A percentile compares a stretch with the other conserved stretches of the same genome.
Conservation (phyloP, 2,888 invertebrate genomes). For the Lochmaea capreae region DNA sequence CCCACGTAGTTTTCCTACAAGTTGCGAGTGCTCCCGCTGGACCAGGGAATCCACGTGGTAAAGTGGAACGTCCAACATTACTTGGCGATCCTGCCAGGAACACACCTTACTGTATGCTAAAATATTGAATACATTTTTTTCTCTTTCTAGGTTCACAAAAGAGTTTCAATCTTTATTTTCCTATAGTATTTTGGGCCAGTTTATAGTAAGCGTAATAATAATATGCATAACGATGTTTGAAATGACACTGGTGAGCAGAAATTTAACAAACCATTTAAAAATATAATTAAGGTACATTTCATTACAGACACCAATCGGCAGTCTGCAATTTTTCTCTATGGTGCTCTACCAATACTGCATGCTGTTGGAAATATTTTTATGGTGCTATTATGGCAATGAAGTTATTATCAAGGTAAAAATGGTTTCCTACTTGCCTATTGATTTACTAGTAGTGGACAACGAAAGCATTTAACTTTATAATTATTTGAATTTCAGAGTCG, state of each 20-base stretch:
- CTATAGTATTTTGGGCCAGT: slow-evolving; percentile 45
- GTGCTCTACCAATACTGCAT: slow-evolving; percentile 69
- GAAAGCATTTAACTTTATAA: not conserved
- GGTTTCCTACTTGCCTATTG: not conserved
- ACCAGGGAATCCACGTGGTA: too few species aligned
- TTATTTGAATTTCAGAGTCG: slow-evolving; percentile 63
- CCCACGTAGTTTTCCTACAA: too few species aligned
- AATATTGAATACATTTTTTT: too few species aligned
- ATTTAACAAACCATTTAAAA: not conserved
- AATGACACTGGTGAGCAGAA: slow-evolving; percentile 57
- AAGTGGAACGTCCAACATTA: too few species aligned
- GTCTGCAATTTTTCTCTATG: slow-evolving; percentile 65
- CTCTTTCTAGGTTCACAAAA: slow-evolving; percentile 39
- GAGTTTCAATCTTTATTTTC: slow-evolving; percentile 43
- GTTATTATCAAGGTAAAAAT: slow-evolving; percentile 67
- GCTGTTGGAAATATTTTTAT: slow-evolving; percentile 69
- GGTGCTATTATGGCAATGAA: slow-evolving; percentile 72
- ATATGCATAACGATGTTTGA: slow-evolving; percentile 62
- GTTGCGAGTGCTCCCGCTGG: too few species aligned
- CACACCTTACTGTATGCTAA: not conserved
- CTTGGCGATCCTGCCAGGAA: too few species aligned
- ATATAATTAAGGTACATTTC: not conserved
- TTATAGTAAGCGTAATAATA: slow-evolving; percentile 56
- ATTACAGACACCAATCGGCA: slow-evolving; percentile 47
- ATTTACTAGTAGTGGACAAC: too few species aligned